phyloP scores from a whole-genome alignment of 2,113 vertebrate genomes.

The Colinus virginianus region DNA sequence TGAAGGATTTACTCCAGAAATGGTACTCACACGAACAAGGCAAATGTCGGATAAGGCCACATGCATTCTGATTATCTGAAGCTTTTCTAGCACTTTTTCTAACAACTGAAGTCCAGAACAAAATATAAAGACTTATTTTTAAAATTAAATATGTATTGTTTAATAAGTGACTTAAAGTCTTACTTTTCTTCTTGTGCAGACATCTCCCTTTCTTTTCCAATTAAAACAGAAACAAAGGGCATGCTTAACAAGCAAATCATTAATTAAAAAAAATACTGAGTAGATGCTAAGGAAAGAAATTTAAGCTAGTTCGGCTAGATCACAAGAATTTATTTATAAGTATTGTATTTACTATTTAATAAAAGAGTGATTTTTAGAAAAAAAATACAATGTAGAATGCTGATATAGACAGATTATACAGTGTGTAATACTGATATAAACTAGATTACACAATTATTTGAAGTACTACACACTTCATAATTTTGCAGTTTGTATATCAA shows the following conservation, averaged over 20 bases:
- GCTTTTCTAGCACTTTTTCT: not conserved
- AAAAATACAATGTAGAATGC: not conserved
- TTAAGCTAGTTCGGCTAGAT: not conserved
- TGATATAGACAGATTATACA: too few relatives aligned
- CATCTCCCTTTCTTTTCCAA: not conserved
- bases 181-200: not conserved
- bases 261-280: not conserved
- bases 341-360: not conserved
- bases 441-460: not conserved
- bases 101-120: not conserved
- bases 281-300: not conserved
- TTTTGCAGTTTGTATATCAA: not conserved
- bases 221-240: not conserved
- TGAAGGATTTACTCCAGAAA: not conserved
- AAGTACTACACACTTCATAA: not conserved
- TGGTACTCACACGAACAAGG: not conserved
- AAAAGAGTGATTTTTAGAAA: not conserved
- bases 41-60: not conserved
- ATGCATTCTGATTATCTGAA: not conserved
- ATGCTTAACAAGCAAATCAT: not conserved
- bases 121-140: not conserved
- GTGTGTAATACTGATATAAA: not conserved
- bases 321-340: not conserved
- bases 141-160: not conserved
- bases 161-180: not conserved